phyloP scores from a whole-genome alignment of 2,113 vertebrate species.

The Hassar affinis region DNA sequence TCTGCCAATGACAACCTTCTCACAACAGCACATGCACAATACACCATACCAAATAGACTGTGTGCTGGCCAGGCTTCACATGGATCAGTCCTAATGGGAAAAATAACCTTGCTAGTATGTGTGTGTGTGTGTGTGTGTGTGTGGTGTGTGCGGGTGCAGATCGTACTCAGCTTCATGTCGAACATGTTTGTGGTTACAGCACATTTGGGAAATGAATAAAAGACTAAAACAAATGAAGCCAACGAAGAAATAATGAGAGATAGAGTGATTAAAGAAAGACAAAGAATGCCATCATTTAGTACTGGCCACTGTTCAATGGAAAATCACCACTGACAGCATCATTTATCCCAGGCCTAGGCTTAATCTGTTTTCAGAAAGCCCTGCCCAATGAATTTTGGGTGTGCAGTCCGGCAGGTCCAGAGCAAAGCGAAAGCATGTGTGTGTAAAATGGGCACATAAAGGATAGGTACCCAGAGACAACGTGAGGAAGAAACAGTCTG shows the following conservation, averaged over 20 bases:
- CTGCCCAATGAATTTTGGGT: conserved; percentile 36
- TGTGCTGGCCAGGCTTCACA: neutral
- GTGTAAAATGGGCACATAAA: conserved; percentile 45
- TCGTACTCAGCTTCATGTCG: conserved; percentile 24
- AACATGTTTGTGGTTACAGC: conserved; percentile 37
- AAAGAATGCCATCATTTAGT: conserved; percentile 34
- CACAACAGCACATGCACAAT: conserved; percentile 18
- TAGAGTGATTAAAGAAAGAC: conserved; percentile 34
- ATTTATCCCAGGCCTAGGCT: conserved; percentile 27
- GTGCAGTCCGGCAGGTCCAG: conserved; percentile 33
- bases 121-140: conserved; percentile 24
- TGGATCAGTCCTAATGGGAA: conserved; percentile 12
- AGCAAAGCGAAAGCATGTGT: conserved; percentile 48
- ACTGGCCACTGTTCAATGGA: conserved; percentile 36
- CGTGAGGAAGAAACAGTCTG: conserved; percentile 32
- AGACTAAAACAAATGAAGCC: conserved; percentile 34
- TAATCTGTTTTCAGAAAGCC: conserved; percentile 28
- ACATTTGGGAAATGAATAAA: conserved; percentile 38
- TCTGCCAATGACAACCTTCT: conserved; percentile 16
- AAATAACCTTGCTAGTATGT: conserved; percentile 31
- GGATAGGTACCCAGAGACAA: conserved; percentile 4
- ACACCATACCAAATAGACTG: conserved; percentile 8
- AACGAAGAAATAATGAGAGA: conserved; percentile 33
- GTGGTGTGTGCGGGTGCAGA: conserved; percentile 2
- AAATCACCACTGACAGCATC: conserved; percentile 41